phyloP scores from a whole-genome alignment of 2,888 invertebrate genomes.

The Digitonthophagus gazella region DNA sequence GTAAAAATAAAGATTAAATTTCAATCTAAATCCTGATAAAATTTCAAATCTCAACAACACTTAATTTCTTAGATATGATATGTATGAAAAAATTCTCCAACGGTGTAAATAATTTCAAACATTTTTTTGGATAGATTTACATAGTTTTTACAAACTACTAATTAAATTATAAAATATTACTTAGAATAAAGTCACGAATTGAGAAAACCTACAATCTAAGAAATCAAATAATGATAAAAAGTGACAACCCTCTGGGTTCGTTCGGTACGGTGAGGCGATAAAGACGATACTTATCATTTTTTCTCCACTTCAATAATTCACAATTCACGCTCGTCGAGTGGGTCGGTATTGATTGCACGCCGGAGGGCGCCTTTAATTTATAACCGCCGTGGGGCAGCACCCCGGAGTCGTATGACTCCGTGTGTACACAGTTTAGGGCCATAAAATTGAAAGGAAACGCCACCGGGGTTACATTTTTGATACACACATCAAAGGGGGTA shows the following conservation, averaged over 20 bases:
- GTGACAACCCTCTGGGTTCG: background rate
- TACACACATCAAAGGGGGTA: background rate
- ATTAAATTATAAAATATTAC: background rate
- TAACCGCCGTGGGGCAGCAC: slow-evolving; percentile 1
- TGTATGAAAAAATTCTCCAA: too few relatives aligned
- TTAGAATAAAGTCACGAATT: background rate
- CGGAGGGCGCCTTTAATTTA: slow-evolving; percentile 16
- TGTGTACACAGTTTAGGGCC: slow-evolving; percentile 4
- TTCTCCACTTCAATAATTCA: slow-evolving; percentile 11
- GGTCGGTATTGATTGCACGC: slow-evolving; percentile 12
- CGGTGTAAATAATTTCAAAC: too few relatives aligned
- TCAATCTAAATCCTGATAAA: too few relatives aligned
- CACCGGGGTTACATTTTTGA: background rate
- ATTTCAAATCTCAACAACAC: too few relatives aligned
- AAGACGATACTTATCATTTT: slow-evolving; percentile 17
- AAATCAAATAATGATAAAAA: slow-evolving; percentile 14
- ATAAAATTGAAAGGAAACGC: slow-evolving; percentile 7
- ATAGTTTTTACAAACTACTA: too few relatives aligned
- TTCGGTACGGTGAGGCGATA: background rate
- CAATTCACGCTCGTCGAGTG: slow-evolving; percentile 13
- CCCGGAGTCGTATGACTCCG: slow-evolving; percentile 7
- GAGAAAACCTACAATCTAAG: background rate
- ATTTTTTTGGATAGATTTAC: too few relatives aligned
- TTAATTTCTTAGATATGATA: too few relatives aligned
- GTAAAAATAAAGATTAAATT: too few relatives aligned